Evolutionary conservation across 2,888 invertebrate genomes (phyloP).

Genomic region (Metellina segmentata): DNA sequence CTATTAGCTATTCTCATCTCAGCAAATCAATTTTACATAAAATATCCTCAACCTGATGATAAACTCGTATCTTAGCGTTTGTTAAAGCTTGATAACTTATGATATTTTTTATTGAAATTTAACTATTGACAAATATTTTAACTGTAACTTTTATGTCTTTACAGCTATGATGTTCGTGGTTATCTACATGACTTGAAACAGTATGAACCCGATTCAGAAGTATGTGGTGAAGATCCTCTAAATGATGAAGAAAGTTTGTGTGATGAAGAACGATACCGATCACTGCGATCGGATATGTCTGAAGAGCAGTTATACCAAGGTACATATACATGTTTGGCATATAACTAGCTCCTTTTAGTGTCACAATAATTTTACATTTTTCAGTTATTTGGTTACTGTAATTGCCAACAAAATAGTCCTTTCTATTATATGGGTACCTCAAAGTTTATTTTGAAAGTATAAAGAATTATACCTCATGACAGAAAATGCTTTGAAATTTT

Average conservation of each 20-base stretch:
- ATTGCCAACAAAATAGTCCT: not conserved
- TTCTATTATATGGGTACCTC: not conserved
- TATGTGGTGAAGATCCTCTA: slow-evolving; percentile 84
- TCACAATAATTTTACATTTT: not conserved
- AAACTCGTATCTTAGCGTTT: too few species aligned
- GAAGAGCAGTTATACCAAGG: slow-evolving; percentile 95
- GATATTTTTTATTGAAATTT: too few species aligned
- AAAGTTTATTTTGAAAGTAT: slow-evolving; percentile 5
- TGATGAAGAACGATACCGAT: slow-evolving; percentile 96
- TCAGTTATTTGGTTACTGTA: not conserved
- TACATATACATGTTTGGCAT: slow-evolving; percentile 80
- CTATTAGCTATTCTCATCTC: too few species aligned
- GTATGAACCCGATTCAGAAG: slow-evolving; percentile 87
- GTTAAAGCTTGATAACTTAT: too few species aligned
- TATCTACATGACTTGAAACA: slow-evolving; percentile 91
- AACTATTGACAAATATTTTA: not conserved
- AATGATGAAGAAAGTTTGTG: slow-evolving; percentile 92
- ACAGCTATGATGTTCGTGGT: slow-evolving; percentile 96
- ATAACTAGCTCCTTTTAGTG: not conserved
- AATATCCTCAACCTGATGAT: too few species aligned
- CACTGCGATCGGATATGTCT: slow-evolving; percentile 91
- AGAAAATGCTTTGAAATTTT: not conserved
- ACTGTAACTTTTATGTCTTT: not conserved
- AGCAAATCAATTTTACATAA: too few species aligned
- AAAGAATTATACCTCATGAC: not conserved